Conservation (phyloP, 2,113 vertebrate genomes). For the Sclerurus mexicanus region DNA sequence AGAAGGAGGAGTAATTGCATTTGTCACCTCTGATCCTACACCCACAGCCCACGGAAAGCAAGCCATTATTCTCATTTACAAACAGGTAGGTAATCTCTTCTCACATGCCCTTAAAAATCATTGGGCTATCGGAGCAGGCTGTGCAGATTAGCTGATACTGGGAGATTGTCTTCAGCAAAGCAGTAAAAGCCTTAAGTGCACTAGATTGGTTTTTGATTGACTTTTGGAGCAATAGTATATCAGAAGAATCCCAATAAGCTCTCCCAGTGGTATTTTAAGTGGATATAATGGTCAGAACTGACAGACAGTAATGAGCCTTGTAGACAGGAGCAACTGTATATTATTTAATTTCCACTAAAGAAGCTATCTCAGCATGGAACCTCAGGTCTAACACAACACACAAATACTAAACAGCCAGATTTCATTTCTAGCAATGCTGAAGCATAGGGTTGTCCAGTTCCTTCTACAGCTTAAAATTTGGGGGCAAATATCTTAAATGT, state of each 20-base stretch:
- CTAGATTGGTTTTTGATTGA: conserved; percentile 73
- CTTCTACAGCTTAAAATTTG: not conserved
- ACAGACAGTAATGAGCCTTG: conserved; percentile 63
- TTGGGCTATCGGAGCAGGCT: conserved; percentile 29
- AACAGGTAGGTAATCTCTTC: conserved; percentile 59
- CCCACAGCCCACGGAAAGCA: conserved; percentile 18
- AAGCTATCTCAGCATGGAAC: conserved; percentile 23
- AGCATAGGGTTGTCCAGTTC: not conserved
- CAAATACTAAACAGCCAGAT: not conserved
- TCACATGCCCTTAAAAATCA: conserved; percentile 47
- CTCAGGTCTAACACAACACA: conserved; percentile 36
- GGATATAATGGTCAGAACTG: conserved; percentile 64
- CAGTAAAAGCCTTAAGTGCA: conserved; percentile 72
- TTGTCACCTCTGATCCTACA: conserved; percentile 12
- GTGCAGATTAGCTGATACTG: conserved; percentile 50
- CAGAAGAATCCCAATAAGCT: conserved; percentile 59
- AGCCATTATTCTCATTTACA: conserved; percentile 61
- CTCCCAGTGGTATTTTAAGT: conserved; percentile 67
- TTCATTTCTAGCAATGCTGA: not conserved
- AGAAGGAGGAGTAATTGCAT: conserved; percentile 33
- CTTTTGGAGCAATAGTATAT: conserved; percentile 66
- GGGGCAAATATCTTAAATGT: conserved; percentile 2
- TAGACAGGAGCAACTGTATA: conserved; percentile 55
- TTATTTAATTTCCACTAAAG: conserved; percentile 61
- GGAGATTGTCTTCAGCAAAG: conserved; percentile 58